Evolutionary conservation across 2,113 vertebrate species (phyloP), one percentile per base, ranked within the genome.

Genomic region (Oryzias curvinotus): DNA sequence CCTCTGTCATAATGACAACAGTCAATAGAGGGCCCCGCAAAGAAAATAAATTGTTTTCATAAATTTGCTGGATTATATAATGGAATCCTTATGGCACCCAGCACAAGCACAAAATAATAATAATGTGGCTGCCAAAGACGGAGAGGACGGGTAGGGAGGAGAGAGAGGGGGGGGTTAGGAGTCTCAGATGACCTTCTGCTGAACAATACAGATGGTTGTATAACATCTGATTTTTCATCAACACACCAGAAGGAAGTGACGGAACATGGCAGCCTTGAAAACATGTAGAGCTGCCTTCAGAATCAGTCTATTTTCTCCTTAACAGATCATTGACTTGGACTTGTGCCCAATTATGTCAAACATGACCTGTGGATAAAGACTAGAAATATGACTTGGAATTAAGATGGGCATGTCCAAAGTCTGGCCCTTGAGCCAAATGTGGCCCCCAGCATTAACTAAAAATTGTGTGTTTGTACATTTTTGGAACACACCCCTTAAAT

Each of bases 31-130:
- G 46, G n/a, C n/a, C 18, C 5, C 36, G 46, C 36, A 50, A 30
- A 50, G 30, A 42, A 48, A 36, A 49, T 36, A 23, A 28, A 18
- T 17, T 58, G 46, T 36, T 61, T 61, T 61, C 26, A 41, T n/a
- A 21, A 8, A n/a, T 30, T 14, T 21, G 36, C 28, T 23, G 30
- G 58, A 16, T 41, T 50, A 19, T 50, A 5, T 21, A 50, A 41
- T 18, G 58, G 28, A 41, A 46, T 8, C 13, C n/a, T 49, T 17
- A 36, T 28, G n/a, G 26, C 28, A 36, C 4, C 14, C 1, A 15
- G 14, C 30, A 10, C 19, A 21, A 21, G 41, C 13, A 28, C 16
- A 28, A 17, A 15, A 16, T n/a, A 56, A 43, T 8, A 18, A 17
- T 10, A 48, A 5, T 4, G 18, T 43, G 54, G 12, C 17, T 21